Percentiles rank a stretch among this genome's conserved stretches.
Conservation (phyloP, 2,113 vertebrate species). For the Collichthys lucidus region DNA sequence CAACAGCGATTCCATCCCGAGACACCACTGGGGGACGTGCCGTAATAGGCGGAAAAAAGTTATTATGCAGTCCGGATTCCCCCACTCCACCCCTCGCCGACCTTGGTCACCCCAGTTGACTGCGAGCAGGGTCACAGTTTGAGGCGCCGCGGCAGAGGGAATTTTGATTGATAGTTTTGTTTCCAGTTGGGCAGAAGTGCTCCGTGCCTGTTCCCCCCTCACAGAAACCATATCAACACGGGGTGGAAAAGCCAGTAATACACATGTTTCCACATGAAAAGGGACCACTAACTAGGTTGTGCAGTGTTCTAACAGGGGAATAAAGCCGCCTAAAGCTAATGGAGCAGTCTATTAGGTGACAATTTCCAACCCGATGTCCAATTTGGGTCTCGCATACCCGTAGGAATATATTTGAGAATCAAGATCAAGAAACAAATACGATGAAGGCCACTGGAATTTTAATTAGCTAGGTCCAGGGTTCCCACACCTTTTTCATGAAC, state of each 20-base stretch:
- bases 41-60: slow-evolving; percentile 72
- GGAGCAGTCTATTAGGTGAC: slow-evolving; percentile 25
- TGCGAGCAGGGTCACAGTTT: slow-evolving; percentile 45
- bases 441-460: slow-evolving; percentile 12
- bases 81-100: slow-evolving; percentile 46
- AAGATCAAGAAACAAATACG: slow-evolving; percentile 11
- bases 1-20: slow-evolving; percentile 58
- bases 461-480: slow-evolving; percentile 18
- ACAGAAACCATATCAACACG: slow-evolving; percentile 47
- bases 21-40: slow-evolving; percentile 39
- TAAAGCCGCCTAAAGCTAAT: slow-evolving; percentile 36
- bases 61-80: slow-evolving; percentile 69
- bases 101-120: slow-evolving; percentile 33
- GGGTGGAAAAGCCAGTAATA: slow-evolving; percentile 49
- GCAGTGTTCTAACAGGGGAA: slow-evolving; percentile 22
- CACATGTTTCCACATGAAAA: slow-evolving; percentile 58
- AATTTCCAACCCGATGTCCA: slow-evolving; percentile 50
- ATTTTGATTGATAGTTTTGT: slow-evolving; percentile 58
- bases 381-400: slow-evolving; percentile 22
- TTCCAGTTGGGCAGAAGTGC: slow-evolving; percentile 42
- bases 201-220: slow-evolving; percentile 21
- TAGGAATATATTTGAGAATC: slow-evolving; percentile 18
- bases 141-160: slow-evolving; percentile 30
- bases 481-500: no score
- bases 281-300: slow-evolving; percentile 9